Evolutionary conservation across 2,797 vertebrate species (phyloP).

Genomic region (Galagoides demidoff): DNA sequence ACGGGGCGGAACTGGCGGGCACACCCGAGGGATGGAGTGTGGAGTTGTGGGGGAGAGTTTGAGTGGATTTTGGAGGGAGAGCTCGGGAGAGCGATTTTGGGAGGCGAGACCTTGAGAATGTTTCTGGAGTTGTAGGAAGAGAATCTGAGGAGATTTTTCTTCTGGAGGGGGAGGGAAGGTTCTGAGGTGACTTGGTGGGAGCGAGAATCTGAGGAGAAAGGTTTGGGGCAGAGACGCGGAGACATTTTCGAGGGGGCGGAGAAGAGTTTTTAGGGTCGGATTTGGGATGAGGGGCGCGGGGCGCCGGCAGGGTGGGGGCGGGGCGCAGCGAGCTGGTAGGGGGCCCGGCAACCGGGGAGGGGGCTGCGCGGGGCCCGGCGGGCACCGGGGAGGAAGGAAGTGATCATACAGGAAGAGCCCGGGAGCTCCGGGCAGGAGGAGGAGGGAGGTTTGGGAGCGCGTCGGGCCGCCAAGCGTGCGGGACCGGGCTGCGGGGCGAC

Average conservation of each 20-base stretch:
- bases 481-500: constrained; percentile 15
- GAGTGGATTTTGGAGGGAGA: neutral
- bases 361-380: constrained; percentile 62
- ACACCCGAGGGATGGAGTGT: neutral
- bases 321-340: neutral
- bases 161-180: constrained; percentile 61
- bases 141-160: neutral
- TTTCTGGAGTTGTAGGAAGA: constrained; percentile 64
- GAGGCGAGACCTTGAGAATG: constrained; percentile 40
- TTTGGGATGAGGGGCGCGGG: neutral
- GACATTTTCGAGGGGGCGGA: neutral
- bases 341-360: neutral
- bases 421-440: constrained; percentile 27
- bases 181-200: constrained; percentile 63
- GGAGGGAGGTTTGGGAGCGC: neutral
- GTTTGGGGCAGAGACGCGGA: neutral
- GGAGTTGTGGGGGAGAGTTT: constrained; percentile 22
- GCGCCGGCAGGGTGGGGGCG: constrained; percentile 31
- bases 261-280: constrained; percentile 13
- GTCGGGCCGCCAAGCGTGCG: constrained; percentile 7
- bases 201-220: constrained; percentile 17
- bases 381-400: constrained; percentile 81
- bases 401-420: constrained; percentile 82
- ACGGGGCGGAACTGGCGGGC: neutral
- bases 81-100: neutral